Evolutionary conservation across 2,888 invertebrate species (phyloP).

Genomic region (Scotopteryx bipunctaria): DNA sequence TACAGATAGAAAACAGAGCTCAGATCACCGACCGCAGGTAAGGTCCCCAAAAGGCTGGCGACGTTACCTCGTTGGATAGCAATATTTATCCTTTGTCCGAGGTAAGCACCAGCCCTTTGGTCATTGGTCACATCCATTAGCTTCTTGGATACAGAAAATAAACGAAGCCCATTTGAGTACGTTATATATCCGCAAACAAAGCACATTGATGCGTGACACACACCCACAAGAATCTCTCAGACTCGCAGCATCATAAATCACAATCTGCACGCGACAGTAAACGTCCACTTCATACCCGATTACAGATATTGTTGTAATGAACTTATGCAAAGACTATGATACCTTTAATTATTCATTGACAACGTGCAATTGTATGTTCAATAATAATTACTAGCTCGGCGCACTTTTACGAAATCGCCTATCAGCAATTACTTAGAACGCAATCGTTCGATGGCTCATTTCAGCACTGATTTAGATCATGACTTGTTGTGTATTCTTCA

Average conservation of each 20-base stretch:
- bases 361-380: conserved; percentile 67
- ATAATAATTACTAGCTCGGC: conserved; percentile 48
- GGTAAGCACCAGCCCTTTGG: too few species aligned
- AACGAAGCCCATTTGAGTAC: neutral
- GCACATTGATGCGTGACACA: conserved; percentile 8
- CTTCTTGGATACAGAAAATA: neutral
- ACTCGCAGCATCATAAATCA: conserved; percentile 49
- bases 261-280: conserved; percentile 47
- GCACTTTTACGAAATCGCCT: conserved; percentile 55
- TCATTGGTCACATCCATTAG: too few species aligned
- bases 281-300: conserved; percentile 41
- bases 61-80: too few species aligned
- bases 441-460: conserved; percentile 43
- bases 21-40: too few species aligned
- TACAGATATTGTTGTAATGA: conserved; percentile 48
- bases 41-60: too few species aligned
- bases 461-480: conserved; percentile 36
- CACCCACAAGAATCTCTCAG: conserved; percentile 17
- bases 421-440: conserved; percentile 48
- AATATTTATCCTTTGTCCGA: too few species aligned
- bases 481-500: conserved; percentile 24
- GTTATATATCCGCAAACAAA: conserved; percentile 1
- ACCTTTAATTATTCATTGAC: conserved; percentile 69
- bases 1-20: too few species aligned
- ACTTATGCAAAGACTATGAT: conserved; percentile 64